These are phyloP conservation scores for Sebastes minor DNA, from an alignment of 2,797 vertebrate genomes.

Conservation along the genomic window DNA sequence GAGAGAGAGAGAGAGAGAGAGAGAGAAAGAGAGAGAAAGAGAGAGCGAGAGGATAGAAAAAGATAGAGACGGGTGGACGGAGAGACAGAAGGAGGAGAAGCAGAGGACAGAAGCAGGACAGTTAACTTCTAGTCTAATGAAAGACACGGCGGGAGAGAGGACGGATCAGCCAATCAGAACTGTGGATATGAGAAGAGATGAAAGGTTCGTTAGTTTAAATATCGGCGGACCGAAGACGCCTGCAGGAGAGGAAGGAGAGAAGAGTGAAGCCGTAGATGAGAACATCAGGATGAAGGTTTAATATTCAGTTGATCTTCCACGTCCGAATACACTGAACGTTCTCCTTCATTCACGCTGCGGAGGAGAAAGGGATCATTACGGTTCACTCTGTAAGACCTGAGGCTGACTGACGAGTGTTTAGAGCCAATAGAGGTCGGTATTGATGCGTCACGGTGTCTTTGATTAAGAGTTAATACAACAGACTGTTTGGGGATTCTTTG, in stretches of 20 bases:
- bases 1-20: constrained; percentile 55
- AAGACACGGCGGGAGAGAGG: not conserved
- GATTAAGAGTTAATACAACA: not conserved
- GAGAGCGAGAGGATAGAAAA: no score
- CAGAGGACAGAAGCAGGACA: constrained; percentile 11
- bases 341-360: not conserved
- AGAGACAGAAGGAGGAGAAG: not conserved
- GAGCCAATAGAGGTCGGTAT: not conserved
- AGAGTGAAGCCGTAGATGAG: no score
- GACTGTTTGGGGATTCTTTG: no score
- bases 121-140: constrained; percentile 44
- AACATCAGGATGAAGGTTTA: no score
- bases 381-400: not conserved
- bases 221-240: not conserved
- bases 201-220: not conserved
- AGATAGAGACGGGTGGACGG: no score
- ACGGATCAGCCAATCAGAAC: not conserved
- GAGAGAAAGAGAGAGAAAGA: no score
- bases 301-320: not conserved
- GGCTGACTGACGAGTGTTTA: not conserved
- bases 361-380: not conserved
- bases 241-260: not conserved
- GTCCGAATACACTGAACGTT: not conserved
- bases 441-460: not conserved
- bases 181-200: not conserved